A percentile compares a stretch with the other conserved stretches of the same genome.
These are phyloP conservation scores for Pavo muticus DNA, from an alignment of 2,113 vertebrate species.

Conservation along the genomic window DNA sequence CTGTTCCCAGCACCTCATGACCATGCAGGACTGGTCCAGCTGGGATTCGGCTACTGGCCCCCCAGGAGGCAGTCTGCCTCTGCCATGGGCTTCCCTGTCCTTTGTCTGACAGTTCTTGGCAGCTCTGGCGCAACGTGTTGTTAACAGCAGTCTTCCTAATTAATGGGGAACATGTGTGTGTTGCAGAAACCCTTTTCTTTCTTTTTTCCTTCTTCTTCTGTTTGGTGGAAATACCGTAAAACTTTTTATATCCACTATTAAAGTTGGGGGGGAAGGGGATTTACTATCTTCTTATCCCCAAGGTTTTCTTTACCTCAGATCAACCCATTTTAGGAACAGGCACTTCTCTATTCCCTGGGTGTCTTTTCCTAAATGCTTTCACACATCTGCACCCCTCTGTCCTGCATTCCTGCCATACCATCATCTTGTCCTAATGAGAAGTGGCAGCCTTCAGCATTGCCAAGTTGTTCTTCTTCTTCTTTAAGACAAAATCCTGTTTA, in stretches of 20 bases:
- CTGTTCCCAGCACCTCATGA: background rate
- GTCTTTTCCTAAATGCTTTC: slow-evolving; percentile 62
- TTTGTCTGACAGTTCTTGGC: slow-evolving; percentile 71
- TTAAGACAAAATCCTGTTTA: slow-evolving; percentile 54
- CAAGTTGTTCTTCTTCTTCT: background rate
- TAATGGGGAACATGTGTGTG: slow-evolving; percentile 76
- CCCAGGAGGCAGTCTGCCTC: slow-evolving; percentile 20
- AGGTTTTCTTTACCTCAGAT: slow-evolving; percentile 74
- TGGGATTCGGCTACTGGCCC: background rate
- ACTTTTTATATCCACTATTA: slow-evolving; percentile 66
- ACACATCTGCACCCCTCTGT: slow-evolving; percentile 66
- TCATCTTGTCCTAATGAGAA: slow-evolving; percentile 64
- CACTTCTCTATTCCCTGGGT: slow-evolving; percentile 54
- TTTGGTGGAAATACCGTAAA: slow-evolving; percentile 68
- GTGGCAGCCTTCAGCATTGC: slow-evolving; percentile 40
- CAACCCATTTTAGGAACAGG: slow-evolving; percentile 67
- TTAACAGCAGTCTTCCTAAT: slow-evolving; percentile 75
- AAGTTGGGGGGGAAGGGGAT: background rate
- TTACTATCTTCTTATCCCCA: slow-evolving; percentile 66
- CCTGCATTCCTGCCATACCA: slow-evolving; percentile 65
- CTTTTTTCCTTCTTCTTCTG: background rate
- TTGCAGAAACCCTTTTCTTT: slow-evolving; percentile 43
- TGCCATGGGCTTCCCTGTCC: slow-evolving; percentile 67
- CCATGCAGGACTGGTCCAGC: background rate
- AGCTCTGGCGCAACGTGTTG: slow-evolving; percentile 72